Evolutionary conservation across 2,888 invertebrate genomes (phyloP).

Genomic region (Volucella zonaria): DNA sequence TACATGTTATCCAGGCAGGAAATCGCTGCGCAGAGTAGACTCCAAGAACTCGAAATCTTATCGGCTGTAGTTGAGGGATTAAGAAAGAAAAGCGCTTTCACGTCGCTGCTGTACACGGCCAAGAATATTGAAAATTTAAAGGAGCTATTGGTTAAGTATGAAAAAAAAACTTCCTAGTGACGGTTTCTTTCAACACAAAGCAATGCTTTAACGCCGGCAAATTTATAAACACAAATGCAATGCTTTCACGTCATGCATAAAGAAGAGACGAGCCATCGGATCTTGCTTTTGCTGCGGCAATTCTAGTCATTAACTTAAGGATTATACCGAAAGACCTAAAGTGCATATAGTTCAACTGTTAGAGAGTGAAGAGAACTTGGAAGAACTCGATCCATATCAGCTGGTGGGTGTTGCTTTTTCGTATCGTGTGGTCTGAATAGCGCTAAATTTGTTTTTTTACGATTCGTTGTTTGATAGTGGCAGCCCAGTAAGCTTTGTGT

Average conservation of each 20-base stretch:
- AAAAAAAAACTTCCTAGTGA: too few relatives aligned
- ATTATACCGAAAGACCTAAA: background rate
- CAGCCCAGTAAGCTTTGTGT: constrained; percentile 8
- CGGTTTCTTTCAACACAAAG: too few relatives aligned
- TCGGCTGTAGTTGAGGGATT: background rate
- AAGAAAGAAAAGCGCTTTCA: background rate
- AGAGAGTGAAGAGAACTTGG: background rate
- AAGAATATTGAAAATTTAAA: background rate
- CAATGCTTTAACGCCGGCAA: too few relatives aligned
- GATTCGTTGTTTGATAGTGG: background rate
- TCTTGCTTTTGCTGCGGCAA: background rate
- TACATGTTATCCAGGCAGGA: background rate
- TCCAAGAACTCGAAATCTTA: background rate
- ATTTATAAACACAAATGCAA: background rate
- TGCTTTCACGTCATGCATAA: too few relatives aligned
- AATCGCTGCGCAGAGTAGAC: background rate
- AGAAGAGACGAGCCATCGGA: too few relatives aligned
- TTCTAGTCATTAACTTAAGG: too few relatives aligned
- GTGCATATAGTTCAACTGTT: background rate
- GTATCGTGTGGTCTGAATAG: constrained; percentile 1
- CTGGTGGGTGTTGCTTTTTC: background rate
- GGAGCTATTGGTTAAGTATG: too few relatives aligned
- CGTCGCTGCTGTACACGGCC: background rate
- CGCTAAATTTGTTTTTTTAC: background rate
- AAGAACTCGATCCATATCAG: background rate